phyloP scores from a whole-genome alignment of 2,113 vertebrate species.

The Lepisosteus osseus region DNA sequence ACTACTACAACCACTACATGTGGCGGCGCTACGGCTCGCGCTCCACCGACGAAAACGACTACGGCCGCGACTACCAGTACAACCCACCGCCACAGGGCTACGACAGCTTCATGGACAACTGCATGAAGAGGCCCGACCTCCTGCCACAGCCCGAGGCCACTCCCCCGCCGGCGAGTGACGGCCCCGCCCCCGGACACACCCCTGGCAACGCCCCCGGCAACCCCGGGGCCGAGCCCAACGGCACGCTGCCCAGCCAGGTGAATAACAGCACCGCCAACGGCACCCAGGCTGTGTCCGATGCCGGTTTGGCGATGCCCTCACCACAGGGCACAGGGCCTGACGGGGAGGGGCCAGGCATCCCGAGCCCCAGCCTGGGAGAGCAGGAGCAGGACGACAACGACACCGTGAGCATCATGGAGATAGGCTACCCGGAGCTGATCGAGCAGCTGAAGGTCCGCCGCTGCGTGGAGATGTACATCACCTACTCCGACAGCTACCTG shows the following conservation, averaged over 20 bases:
- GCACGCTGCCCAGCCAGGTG: no score
- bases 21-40: constrained; percentile 44
- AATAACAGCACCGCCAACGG: constrained; percentile 6
- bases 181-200: neutral
- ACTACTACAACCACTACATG: constrained; percentile 66
- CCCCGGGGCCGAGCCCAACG: neutral
- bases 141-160: constrained; percentile 26
- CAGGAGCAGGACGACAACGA: constrained; percentile 34
- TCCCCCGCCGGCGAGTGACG: neutral
- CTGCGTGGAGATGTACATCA: constrained; percentile 59
- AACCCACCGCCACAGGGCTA: constrained; percentile 37
- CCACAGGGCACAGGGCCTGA: no score
- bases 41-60: constrained; percentile 48
- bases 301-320: no score
- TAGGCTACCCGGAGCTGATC: constrained; percentile 64
- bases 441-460: constrained; percentile 57
- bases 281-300: neutral
- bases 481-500: constrained; percentile 48
- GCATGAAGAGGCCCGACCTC: constrained; percentile 52
- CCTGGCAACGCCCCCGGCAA: neutral
- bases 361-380: neutral
- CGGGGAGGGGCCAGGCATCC: neutral
- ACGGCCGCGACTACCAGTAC: constrained; percentile 47
- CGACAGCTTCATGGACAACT: constrained; percentile 53
- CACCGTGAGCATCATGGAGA: constrained; percentile 63